Conservation (phyloP, 2,113 vertebrate species). For the Apistogramma diplotaenia region DNA sequence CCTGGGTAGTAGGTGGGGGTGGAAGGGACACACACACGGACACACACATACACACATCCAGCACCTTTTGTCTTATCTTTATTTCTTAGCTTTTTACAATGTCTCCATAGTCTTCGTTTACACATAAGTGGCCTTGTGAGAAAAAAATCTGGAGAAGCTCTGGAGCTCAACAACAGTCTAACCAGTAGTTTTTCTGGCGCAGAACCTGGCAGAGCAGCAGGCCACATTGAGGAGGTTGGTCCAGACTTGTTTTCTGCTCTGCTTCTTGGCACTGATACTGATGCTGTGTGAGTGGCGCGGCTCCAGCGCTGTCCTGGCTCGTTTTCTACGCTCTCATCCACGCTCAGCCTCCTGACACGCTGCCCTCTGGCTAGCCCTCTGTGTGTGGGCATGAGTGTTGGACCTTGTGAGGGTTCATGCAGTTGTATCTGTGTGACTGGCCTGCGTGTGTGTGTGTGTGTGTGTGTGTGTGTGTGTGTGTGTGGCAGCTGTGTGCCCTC, state of each 20-base stretch:
- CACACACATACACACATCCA: not conserved
- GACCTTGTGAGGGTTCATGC: conserved; percentile 17
- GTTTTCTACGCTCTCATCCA: conserved; percentile 17
- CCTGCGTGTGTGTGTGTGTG: conserved; percentile 1
- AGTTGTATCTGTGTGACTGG: conserved; percentile 21
- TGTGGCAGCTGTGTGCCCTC: conserved; percentile 65
- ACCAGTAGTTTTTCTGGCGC: conserved; percentile 28
- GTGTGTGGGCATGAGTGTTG: conserved; percentile 50
- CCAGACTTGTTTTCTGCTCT: conserved; percentile 55
- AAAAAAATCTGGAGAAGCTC: not conserved
- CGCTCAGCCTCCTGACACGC: conserved; percentile 61
- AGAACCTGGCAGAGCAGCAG: conserved; percentile 20
- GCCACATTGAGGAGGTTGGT: conserved; percentile 42
- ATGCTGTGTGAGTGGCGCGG: conserved; percentile 44
- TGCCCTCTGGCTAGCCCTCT: conserved; percentile 61
- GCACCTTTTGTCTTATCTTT: not conserved
- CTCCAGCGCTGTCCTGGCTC: conserved; percentile 51
- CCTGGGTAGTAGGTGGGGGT: conserved; percentile 50
- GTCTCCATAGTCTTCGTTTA: not conserved
- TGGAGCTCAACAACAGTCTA: not conserved
- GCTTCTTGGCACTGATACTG: conserved; percentile 39
- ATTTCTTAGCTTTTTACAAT: not conserved
- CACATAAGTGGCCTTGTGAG: not conserved
- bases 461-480: conserved; percentile 14
- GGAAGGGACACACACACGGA: conserved; percentile 39